Base-by-base conservation (phyloP, 2,888 invertebrate genomes). In the Microctonus brassicae region DNA sequence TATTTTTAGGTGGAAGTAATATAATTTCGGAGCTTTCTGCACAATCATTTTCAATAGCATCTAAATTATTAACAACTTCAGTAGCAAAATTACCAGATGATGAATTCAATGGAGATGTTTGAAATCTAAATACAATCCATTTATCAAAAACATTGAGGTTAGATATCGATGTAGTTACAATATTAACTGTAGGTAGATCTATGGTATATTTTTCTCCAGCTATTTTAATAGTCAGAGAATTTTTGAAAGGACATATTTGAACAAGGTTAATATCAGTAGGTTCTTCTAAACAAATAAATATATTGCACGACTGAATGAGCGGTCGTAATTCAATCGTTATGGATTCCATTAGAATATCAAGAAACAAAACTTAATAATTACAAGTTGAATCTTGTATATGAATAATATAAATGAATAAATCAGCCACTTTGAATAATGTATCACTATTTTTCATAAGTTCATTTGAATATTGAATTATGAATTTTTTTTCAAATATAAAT, bases 61-160 rank as follows among this genome's bases (percentile, higher is more conserved):
- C 33, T 6, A 73, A 60, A 10, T 77, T 62, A 2, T 76, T 77
- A 3, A 86, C 69, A 17, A 87, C 53, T 78, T 85, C 85, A 2
- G 83, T 80, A 65, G 75, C 77, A 39, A 85, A 84, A 10, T 82
- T 83, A 4, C 86, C 87, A 69, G 80, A 81, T n/a, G 76, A 62
- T 13, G 78, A 77, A 42, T 83, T 77, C 0, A 70, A 60, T 6
- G 84, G 83, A 33, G 79, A 78, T 39, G 83, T 85, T 78, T 85
- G 84, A 34, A 84, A 76, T 10, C 87, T 82, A 72, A 87, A 85
- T 11, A 81, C 84, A 53, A 87, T 79, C 86, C 86, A 87, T 67
- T 79, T 80, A 10, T 80, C 78, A 1, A 73, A 72, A 36, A 86
- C 74, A 53, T 73, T 80, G 36, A 87, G 76, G 0, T 80, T 80